Percentiles rank a stretch among this genome's conserved stretches.
Evolutionary conservation across 2,888 invertebrate genomes (phyloP).

Genomic region (Plebejus anna): DNA sequence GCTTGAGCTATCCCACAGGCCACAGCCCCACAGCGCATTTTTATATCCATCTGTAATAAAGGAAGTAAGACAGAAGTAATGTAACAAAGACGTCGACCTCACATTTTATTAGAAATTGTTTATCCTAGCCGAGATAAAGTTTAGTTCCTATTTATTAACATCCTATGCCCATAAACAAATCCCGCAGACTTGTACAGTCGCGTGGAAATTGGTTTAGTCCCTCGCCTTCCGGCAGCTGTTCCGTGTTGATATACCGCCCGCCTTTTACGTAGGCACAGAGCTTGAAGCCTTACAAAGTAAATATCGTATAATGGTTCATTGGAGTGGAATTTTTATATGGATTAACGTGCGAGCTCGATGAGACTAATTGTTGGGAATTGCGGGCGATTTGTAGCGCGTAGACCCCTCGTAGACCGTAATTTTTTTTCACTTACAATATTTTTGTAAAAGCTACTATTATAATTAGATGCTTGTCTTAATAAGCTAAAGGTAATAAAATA

Average conservation of each 20-base stretch:
- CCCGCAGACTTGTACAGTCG: conserved; percentile 31
- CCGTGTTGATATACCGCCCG: conserved; percentile 34
- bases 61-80: background rate
- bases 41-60: background rate
- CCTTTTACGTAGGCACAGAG: conserved; percentile 30
- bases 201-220: conserved; percentile 36
- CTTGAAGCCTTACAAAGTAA: conserved; percentile 13
- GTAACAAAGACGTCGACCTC: background rate
- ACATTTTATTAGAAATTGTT: conserved; percentile 13
- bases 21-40: background rate
- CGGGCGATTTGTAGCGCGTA: background rate
- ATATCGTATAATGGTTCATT: conserved; percentile 4
- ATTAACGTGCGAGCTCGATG: background rate
- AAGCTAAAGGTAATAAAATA: no score
- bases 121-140: conserved; percentile 1
- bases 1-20: no score
- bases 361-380: background rate
- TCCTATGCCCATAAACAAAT: conserved; percentile 32
- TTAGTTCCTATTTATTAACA: conserved; percentile 23
- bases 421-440: background rate
- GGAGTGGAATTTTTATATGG: conserved; percentile 8
- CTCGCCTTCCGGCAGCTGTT: conserved; percentile 47
- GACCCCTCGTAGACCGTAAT: background rate
- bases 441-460: background rate
- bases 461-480: background rate